Evolutionary conservation across 2,797 vertebrate species (phyloP).

Genomic region (Syngnathus rostellatus): DNA sequence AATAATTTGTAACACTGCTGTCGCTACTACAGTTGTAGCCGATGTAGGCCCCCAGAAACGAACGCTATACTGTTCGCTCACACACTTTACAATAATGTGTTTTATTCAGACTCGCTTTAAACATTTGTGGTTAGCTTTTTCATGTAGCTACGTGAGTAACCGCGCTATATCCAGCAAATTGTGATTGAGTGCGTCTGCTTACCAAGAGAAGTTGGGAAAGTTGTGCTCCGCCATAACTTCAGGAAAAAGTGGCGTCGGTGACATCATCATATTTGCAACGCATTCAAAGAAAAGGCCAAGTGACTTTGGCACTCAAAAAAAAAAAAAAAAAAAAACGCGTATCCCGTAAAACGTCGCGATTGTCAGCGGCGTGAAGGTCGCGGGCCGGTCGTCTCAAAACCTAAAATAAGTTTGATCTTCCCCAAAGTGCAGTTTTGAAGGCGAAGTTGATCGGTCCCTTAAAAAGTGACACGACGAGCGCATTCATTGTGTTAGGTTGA

Average conservation of each 20-base stretch:
- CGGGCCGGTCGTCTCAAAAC: slow-evolving; percentile 9
- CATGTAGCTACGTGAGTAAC: neutral
- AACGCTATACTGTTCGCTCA: neutral
- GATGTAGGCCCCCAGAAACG: neutral
- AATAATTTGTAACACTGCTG: neutral
- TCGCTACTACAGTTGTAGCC: neutral
- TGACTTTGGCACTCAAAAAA: neutral
- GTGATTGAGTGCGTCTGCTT: neutral
- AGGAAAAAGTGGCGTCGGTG: slow-evolving; percentile 71
- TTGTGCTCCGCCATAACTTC: slow-evolving; percentile 77
- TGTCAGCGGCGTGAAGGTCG: slow-evolving; percentile 29
- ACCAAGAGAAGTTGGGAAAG: slow-evolving; percentile 69
- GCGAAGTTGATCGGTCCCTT: slow-evolving; percentile 28
- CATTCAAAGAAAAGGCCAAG: slow-evolving; percentile 45
- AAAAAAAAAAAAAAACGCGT: neutral
- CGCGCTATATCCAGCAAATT: slow-evolving; percentile 8
- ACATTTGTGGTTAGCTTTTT: slow-evolving; percentile 3
- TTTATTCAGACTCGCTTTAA: neutral
- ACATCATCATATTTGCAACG: slow-evolving; percentile 72
- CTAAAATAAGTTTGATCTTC: slow-evolving; percentile 28
- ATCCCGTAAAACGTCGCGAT: slow-evolving; percentile 1
- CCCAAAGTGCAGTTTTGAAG: neutral
- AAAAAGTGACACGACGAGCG: slow-evolving; percentile 44
- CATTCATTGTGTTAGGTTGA: neutral
- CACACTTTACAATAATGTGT: neutral